A percentile compares a stretch with the other conserved stretches of the same genome.
Evolutionary conservation across 2,888 invertebrate species (phyloP).

Genomic region (Microchrysa polita): DNA sequence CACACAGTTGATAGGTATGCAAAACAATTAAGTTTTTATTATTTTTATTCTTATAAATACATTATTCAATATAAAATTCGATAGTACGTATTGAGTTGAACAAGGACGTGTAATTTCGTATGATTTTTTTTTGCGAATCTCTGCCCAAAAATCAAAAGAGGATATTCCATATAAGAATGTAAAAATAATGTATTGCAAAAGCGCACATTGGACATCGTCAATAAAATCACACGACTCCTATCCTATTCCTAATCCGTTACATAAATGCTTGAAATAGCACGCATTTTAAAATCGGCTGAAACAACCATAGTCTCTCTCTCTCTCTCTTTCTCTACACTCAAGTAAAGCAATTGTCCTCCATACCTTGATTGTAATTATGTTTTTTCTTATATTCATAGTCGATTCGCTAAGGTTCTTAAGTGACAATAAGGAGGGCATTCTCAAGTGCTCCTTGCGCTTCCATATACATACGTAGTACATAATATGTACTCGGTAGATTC

Average conservation of each 20-base stretch:
- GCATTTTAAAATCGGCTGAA: not conserved
- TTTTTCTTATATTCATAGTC: slow-evolving; percentile 38
- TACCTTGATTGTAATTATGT: slow-evolving; percentile 41
- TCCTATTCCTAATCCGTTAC: slow-evolving; percentile 29
- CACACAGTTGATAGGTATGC: too few relatives aligned
- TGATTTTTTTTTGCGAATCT: not conserved
- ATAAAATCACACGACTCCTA: slow-evolving; percentile 13
- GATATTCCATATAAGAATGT: too few relatives aligned
- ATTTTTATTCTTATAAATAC: too few relatives aligned
- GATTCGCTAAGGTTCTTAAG: slow-evolving; percentile 28
- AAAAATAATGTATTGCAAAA: too few relatives aligned
- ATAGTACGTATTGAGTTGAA: too few relatives aligned
- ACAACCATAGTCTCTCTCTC: slow-evolving; percentile 23
- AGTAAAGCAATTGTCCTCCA: slow-evolving; percentile 48
- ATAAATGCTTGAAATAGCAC: not conserved
- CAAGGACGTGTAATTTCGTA: too few relatives aligned
- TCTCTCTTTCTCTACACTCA: slow-evolving; percentile 35
- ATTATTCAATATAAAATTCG: too few relatives aligned
- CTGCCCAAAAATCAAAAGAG: not conserved
- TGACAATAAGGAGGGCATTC: slow-evolving; percentile 45
- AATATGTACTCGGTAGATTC: too few relatives aligned
- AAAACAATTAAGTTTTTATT: too few relatives aligned
- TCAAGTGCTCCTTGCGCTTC: slow-evolving; percentile 50
- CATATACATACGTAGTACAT: slow-evolving; percentile 47
- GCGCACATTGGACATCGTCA: too few relatives aligned